phyloP scores from a whole-genome alignment of 2,797 vertebrate species.

The Gallirallus australis region DNA sequence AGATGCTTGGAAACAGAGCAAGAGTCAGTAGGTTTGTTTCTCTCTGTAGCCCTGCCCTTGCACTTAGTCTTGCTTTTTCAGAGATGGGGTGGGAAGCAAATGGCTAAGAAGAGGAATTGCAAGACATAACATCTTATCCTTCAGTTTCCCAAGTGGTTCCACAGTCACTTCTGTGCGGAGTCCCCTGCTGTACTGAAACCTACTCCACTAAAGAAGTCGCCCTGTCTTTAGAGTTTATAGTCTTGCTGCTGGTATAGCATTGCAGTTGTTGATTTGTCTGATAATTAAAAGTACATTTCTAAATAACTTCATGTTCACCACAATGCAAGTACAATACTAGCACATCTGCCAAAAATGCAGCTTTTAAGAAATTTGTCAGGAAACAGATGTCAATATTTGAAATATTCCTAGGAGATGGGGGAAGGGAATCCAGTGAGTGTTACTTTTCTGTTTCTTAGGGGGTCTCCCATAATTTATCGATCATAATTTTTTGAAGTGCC shows the following conservation, averaged over 20 bases:
- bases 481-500: neutral
- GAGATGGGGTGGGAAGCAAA: neutral
- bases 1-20: neutral
- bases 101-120: neutral
- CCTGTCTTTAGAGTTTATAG: neutral
- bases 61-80: neutral
- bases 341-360: neutral
- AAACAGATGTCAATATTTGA: neutral
- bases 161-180: neutral
- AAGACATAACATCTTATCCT: neutral
- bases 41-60: neutral
- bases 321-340: neutral
- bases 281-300: neutral
- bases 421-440: neutral
- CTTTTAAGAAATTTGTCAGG: neutral
- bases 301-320: neutral
- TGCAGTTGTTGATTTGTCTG: neutral
- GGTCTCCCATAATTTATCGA: neutral
- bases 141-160: neutral
- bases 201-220: neutral
- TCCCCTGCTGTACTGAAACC: neutral
- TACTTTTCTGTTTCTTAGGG: neutral
- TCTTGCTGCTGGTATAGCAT: neutral
- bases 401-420: neutral
- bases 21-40: neutral